A percentile compares a stretch with the other conserved stretches of the same genome.
phyloP scores from a whole-genome alignment of 2,888 invertebrate genomes.

The Trissonchulus latispiculum region DNA sequence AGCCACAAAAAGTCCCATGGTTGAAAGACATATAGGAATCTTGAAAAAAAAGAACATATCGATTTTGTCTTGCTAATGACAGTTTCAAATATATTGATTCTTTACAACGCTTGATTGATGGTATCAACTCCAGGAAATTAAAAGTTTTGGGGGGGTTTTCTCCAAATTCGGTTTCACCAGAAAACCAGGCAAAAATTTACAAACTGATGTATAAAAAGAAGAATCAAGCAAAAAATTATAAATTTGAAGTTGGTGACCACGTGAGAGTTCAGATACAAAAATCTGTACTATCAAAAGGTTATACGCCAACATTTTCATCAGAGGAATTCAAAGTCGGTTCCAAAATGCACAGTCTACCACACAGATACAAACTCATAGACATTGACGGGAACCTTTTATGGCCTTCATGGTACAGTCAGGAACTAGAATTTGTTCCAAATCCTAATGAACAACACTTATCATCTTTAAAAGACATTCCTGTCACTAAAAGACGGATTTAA shows the following conservation, averaged over 20 bases:
- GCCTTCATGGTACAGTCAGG: not conserved
- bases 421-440: not conserved
- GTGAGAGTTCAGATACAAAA: not conserved
- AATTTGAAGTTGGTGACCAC: slow-evolving; percentile 12
- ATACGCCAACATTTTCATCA: not conserved
- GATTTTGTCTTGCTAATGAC: not conserved
- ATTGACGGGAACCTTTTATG: not conserved
- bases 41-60: not conserved
- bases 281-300: not conserved
- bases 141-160: not conserved
- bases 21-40: not conserved
- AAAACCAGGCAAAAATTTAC: not conserved
- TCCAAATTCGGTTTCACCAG: too few relatives aligned
- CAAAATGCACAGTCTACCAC: not conserved
- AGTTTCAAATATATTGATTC: not conserved
- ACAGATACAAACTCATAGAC: not conserved
- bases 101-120: not conserved
- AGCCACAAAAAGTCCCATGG: not conserved
- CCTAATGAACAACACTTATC: not conserved
- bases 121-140: not conserved
- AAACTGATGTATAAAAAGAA: too few relatives aligned
- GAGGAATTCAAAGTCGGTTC: not conserved
- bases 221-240: not conserved
- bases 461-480: not conserved
- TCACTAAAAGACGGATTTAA: too few relatives aligned